Evolutionary conservation across 2,113 vertebrate genomes (phyloP).

Genomic region (Actenoides lindsayi): DNA sequence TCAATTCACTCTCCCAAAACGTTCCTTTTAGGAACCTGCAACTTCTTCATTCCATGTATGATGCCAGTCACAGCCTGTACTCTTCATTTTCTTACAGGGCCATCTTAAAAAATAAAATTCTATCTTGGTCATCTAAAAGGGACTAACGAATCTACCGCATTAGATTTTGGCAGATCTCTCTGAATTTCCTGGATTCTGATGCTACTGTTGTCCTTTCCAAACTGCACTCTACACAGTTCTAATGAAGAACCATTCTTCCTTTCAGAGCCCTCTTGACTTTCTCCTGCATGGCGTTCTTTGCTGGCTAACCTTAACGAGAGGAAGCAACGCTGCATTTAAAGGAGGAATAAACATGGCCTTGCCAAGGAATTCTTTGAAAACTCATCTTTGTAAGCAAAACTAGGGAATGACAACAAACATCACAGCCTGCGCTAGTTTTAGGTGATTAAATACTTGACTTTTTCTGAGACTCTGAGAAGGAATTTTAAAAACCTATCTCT

Average conservation of each 20-base stretch:
- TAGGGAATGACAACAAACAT: not conserved
- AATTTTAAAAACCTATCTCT: not conserved
- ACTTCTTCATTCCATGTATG: not conserved
- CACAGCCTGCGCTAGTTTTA: not conserved
- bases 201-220: not conserved
- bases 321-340: not conserved
- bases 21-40: not conserved
- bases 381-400: not conserved
- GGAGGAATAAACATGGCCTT: not conserved
- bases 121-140: not conserved
- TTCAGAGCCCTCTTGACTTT: not conserved
- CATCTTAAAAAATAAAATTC: not conserved
- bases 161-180: not conserved
- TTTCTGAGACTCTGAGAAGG: not conserved
- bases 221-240: not conserved
- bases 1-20: not conserved
- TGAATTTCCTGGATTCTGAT: not conserved
- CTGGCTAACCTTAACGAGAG: not conserved
- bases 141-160: not conserved
- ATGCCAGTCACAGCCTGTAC: not conserved
- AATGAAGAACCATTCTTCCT: not conserved
- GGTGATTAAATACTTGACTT: constrained; percentile 42
- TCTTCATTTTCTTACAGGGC: not conserved
- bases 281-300: not conserved
- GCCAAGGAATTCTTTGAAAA: not conserved